Base-by-base conservation (phyloP, 2,113 vertebrate genomes). In the Cathartes aura region DNA sequence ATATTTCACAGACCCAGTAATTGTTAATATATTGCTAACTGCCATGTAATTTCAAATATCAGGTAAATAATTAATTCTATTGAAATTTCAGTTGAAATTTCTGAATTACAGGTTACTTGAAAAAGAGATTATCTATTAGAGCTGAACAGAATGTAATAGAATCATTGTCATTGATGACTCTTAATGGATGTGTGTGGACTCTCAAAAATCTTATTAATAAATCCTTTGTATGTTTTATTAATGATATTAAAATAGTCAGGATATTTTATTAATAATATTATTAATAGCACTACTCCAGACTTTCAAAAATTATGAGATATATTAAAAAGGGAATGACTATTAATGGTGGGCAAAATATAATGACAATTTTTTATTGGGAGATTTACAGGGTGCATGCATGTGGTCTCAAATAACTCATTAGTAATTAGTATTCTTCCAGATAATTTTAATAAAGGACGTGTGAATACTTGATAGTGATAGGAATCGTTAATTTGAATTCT, bases 191-290 rank as follows among this genome's bases (percentile, higher is more conserved):
- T 82, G 19, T 74, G 38, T 82, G 56, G 78, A 55, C 38, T 67
- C 38, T 38, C 27, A 94, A 78, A 91, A 67, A 26, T 45, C 42
- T 85, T 87, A 32, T 48, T 93, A 89, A 70, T 82, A 89, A 91
- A 82, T 82, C 8, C 5, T 83, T 50, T 59, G 9, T 34, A 84
- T 93, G 15, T 74, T 87, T 95, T 87, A 93, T 95, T 91, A 78
- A 95, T 82, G 36, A 32, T 58, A 91, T 91, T 89, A 73, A 95
- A 95, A 83, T 87, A 89, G 47, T 56, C 27, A 48, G 27, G 24
- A 70, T 87, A 62, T 60, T 91, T 97, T 93, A 91, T 89, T 91
- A 80, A 86, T 59, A 75, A 45, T 75, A 20, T 85, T 95, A 92
- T 94, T 96, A 91, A 97, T 83, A 78, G 21, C 36, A 62, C 18